Evolutionary conservation across 2,797 vertebrate genomes (phyloP), one percentile per base, ranked within the genome.

Genomic region (Typhlichthys eigenmanni): DNA sequence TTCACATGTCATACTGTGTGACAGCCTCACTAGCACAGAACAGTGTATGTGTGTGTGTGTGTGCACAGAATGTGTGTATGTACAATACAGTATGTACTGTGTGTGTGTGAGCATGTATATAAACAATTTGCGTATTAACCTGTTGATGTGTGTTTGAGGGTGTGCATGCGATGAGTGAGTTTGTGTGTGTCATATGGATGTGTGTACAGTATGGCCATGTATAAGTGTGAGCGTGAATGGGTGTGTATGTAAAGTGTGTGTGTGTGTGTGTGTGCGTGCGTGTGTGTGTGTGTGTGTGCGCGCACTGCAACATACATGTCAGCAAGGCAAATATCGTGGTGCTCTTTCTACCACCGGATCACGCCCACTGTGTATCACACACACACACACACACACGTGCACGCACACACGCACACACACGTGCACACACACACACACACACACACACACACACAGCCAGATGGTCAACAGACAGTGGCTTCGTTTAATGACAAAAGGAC

Each of bases 401-500:
- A 61, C 50, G 61, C 62, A 61, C 63, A 57, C 66, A 58, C 60
- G 38, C 38, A 49, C 46, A 73, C 66, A 65, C 56, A 72, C 63
- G 58, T 69, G 71, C 65, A 66, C 63, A 77, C 59, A 68, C 49
- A 66, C 13, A 71, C 69, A 68, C 52, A 57, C 69, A 53, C 68
- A 70, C 38, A 74, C 72, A 67, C 76, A 77, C 55, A 75, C 74
- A 65, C 71, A 47, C 72, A 83, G 87, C 88, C 91, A 91, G 91
- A 93, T 92, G 90, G 91, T 90, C 89, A 87, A 86, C 88, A 90
- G 87, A 83, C 87, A 86, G 87, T 90, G 83, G 89, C 90, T 92
- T 91, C 89, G 88, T 91, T 92, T 90, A 91, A 91, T 90, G 89
- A 92, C 89, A 92, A 92, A 90, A 91, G 88, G 90, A 86, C 88